Evolutionary conservation across 2,113 vertebrate species (phyloP), one percentile per base, ranked within the genome.

Genomic region (Opisthocomus hoazin): DNA sequence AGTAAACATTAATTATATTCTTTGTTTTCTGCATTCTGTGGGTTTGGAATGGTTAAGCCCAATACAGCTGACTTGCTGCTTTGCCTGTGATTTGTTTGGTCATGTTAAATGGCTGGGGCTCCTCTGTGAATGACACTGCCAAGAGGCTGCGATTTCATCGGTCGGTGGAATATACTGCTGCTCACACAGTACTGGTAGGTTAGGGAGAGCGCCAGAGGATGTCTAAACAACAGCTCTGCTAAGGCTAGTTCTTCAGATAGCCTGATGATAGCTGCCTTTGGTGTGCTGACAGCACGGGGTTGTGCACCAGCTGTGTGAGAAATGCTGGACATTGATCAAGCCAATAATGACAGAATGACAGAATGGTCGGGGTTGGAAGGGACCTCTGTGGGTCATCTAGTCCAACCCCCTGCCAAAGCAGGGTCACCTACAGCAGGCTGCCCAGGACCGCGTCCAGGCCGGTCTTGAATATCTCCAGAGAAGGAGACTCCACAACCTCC

Each of bases 1-100:
- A 84, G 90, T 96, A 97, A 98, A 98, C 88, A 95, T 79, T 88
- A 95, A 97, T 97, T 96, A 96, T 46, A 77, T 80, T 83, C 89
- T 91, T 87, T 90, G 82, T 92, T 93, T 94, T 73, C 92, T 96
- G 94, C 74, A 64, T 91, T 79, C 70, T 71, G 63, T 88, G 73
- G 95, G 84, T 87, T n/a, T 94, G 80, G 89, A 95, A 14, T 63
- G 78, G 94, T 96, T 95, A 92, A 69, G 78, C 22, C 74, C 88
- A 64, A 69, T 91, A 79, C 66, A 91, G 89, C 91, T 79, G 94
- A 93, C 92, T 83, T 39, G 36, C 54, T 84, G 46, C 71, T 45
- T 57, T 81, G 64, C 51, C 57, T 27, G 30, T 3, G 81, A 61
- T 93, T 65, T 89, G 69, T 70, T 68, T 65, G 77, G 80, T 92